These are phyloP conservation scores for Syrphus vitripennis DNA, from an alignment of 2,888 invertebrate genomes.

Conservation along the genomic window DNA sequence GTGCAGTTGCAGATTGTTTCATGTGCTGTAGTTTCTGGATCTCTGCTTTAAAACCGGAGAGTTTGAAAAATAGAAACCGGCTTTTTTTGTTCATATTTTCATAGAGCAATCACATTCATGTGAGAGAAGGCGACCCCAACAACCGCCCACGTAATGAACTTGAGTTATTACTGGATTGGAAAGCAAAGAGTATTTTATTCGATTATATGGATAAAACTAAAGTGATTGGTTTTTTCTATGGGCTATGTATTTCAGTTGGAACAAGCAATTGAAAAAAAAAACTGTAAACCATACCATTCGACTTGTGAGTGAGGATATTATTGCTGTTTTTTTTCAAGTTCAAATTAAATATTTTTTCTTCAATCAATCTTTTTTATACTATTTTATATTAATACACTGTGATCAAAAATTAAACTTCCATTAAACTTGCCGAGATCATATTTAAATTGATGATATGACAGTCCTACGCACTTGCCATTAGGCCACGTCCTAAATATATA, in stretches of 20 bases:
- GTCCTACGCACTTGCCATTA: too few relatives aligned
- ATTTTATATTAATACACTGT: background rate
- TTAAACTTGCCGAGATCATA: too few relatives aligned
- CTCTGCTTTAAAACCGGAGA: too few relatives aligned
- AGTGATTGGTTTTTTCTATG: constrained; percentile 20
- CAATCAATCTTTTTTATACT: background rate
- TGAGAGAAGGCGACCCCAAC: constrained; percentile 45
- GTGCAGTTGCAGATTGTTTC: background rate
- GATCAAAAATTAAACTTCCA: too few relatives aligned
- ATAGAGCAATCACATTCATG: constrained; percentile 19
- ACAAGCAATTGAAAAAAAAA: background rate
- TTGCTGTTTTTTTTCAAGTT: background rate
- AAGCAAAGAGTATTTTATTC: constrained; percentile 9
- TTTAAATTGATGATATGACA: too few relatives aligned
- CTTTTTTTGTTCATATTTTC: constrained; percentile 4
- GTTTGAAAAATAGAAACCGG: constrained; percentile 35
- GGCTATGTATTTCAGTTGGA: background rate
- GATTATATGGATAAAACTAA: constrained; percentile 7
- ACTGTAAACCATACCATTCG: background rate
- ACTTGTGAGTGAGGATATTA: background rate
- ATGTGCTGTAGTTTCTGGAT: too few relatives aligned
- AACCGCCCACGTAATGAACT: constrained; percentile 65
- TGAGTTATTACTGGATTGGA: constrained; percentile 52
- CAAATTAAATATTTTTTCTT: background rate
- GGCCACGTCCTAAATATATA: too few relatives aligned